phyloP scores from a whole-genome alignment of 2,888 invertebrate species.

The Parelbella ahira region DNA sequence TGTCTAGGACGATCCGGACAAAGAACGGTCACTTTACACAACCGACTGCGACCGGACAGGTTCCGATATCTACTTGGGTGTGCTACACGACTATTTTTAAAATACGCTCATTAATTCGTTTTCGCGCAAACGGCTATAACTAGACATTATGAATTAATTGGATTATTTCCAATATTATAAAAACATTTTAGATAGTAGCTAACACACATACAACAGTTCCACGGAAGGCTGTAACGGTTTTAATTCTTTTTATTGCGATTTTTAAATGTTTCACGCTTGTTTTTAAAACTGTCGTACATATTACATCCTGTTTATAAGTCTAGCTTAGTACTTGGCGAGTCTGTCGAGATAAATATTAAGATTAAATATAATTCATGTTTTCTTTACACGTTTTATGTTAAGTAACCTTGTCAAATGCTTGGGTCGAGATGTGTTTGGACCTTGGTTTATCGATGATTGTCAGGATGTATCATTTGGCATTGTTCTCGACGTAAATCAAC shows the following conservation, averaged over 20 bases:
- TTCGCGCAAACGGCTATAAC: constrained; percentile 47
- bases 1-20: constrained; percentile 75
- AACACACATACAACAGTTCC: no score
- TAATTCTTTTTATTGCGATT: no score
- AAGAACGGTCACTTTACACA: constrained; percentile 65
- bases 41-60: constrained; percentile 59
- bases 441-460: constrained; percentile 65
- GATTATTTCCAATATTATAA: constrained; percentile 25
- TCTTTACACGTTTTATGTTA: constrained; percentile 37
- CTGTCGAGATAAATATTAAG: no score
- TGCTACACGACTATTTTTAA: constrained; percentile 62
- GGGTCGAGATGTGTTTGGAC: constrained; percentile 46
- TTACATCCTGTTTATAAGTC: no score
- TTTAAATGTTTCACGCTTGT: no score
- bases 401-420: constrained; percentile 61
- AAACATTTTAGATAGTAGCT: constrained; percentile 11
- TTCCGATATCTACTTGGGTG: constrained; percentile 66
- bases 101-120: constrained; percentile 61
- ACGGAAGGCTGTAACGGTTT: no score
- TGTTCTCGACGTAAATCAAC: constrained; percentile 42
- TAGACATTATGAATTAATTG: constrained; percentile 44
- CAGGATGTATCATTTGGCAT: constrained; percentile 61
- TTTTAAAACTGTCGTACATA: no score
- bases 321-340: no score
- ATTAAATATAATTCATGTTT: constrained; percentile 15